Evolutionary conservation across 2,888 invertebrate genomes (phyloP).

Genomic region (Cabera pusaria): DNA sequence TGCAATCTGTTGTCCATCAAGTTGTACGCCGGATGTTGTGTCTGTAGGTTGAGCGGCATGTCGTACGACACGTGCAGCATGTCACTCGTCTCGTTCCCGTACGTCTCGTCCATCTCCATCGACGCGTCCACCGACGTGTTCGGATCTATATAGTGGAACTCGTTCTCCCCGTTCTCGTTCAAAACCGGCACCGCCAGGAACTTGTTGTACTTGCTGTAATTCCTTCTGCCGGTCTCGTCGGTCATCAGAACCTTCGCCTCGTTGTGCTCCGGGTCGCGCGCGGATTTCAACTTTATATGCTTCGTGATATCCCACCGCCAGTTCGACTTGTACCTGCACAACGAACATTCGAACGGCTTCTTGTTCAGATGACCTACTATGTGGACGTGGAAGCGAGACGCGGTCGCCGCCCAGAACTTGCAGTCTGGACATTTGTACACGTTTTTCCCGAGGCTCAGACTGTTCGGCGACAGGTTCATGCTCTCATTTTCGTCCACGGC

Average conservation of each 20-base stretch:
- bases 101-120: slow-evolving; percentile 72
- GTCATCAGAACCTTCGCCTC: slow-evolving; percentile 94
- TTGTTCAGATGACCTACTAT: slow-evolving; percentile 96
- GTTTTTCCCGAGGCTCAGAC: slow-evolving; percentile 84
- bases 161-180: slow-evolving; percentile 81
- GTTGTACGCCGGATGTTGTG: slow-evolving; percentile 58
- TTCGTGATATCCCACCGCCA: slow-evolving; percentile 99
- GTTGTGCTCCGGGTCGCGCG: slow-evolving; percentile 91
- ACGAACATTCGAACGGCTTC: slow-evolving; percentile 97
- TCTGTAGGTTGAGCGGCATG: slow-evolving; percentile 84
- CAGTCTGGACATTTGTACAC: slow-evolving; percentile 97
- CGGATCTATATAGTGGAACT: slow-evolving; percentile 70
- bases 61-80: slow-evolving; percentile 68
- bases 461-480: slow-evolving; percentile 83
- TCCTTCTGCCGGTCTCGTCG: slow-evolving; percentile 94
- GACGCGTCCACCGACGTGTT: slow-evolving; percentile 65
- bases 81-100: slow-evolving; percentile 66
- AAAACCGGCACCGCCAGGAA: slow-evolving; percentile 87
- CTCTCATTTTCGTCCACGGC: slow-evolving; percentile 77
- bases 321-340: slow-evolving; percentile 96
- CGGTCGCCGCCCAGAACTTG: slow-evolving; percentile 96
- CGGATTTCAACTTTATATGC: slow-evolving; percentile 95
- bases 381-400: slow-evolving; percentile 96
- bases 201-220: slow-evolving; percentile 96
- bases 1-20: slow-evolving; percentile 50